These are phyloP conservation scores for Antedon mediterranea DNA, from an alignment of 53 echinoderm and acorn worm species.

Conservation along the genomic window DNA sequence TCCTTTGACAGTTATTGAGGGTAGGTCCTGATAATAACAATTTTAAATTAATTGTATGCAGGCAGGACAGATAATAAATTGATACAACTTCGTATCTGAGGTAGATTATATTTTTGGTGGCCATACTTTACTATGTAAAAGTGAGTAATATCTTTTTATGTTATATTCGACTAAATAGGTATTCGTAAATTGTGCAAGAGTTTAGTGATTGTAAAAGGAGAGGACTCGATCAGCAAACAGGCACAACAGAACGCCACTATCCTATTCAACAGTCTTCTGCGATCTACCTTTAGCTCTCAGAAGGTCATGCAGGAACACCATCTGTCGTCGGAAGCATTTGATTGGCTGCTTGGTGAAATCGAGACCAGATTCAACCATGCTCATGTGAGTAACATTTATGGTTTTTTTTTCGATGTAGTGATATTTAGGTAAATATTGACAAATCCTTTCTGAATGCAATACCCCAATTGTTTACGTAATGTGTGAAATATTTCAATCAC, in stretches of 20 bases:
- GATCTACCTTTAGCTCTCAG: conserved; percentile 69
- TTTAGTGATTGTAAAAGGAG: conserved; percentile 78
- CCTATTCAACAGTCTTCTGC: conserved; percentile 70
- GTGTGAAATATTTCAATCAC: no score
- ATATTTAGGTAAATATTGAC: no score
- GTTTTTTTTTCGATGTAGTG: no score
- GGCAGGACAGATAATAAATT: no score
- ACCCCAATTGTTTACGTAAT: no score
- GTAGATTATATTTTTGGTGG: no score
- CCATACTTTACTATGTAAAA: no score
- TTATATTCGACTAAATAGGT: conserved; percentile 47
- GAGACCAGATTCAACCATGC: conserved; percentile 93
- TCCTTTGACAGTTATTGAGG: conserved; percentile 67
- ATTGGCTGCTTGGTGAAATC: conserved; percentile 93
- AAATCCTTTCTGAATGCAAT: no score
- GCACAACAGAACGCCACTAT: conserved; percentile 94
- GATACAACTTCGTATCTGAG: no score
- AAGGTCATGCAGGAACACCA: conserved; percentile 64
- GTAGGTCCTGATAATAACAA: conserved; percentile 17
- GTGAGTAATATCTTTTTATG: no score
- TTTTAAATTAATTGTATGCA: no score
- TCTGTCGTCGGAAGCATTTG: conserved; percentile 71
- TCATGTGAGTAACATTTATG: conserved; percentile 61
- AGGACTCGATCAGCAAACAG: conserved; percentile 87
- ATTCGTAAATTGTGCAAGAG: conserved; percentile 59